Percentiles rank a stretch among this genome's conserved stretches.
phyloP scores from a whole-genome alignment of 2,797 vertebrate genomes.

The Siniperca scherzeri region DNA sequence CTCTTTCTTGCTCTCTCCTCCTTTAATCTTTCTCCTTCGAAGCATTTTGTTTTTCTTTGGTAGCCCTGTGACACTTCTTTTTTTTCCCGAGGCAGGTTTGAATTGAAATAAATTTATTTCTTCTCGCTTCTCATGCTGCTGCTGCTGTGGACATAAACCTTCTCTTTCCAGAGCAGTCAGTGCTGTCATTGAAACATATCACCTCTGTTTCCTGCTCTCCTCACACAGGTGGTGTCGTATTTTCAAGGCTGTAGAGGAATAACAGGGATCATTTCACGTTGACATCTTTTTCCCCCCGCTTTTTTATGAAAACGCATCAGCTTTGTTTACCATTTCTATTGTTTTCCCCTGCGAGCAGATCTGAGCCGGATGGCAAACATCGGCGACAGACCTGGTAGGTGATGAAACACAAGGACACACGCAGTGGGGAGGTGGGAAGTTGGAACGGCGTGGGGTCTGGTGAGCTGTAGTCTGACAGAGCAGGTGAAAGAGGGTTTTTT shows the following conservation, averaged over 20 bases:
- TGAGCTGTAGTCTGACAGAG: slow-evolving; percentile 30
- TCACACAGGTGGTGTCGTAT: slow-evolving; percentile 55
- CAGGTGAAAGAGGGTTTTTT: slow-evolving; percentile 29
- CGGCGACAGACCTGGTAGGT: slow-evolving; percentile 37
- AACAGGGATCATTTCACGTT: slow-evolving; percentile 60
- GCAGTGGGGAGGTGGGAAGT: slow-evolving; percentile 16
- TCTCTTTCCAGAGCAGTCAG: slow-evolving; percentile 61
- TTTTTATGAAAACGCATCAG: slow-evolving; percentile 47
- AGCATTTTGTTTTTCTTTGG: slow-evolving; percentile 77
- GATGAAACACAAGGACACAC: slow-evolving; percentile 74
- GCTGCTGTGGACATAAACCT: slow-evolving; percentile 68
- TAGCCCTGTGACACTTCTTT: slow-evolving; percentile 58
- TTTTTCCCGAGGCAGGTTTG: slow-evolving; percentile 47
- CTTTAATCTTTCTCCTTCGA: slow-evolving; percentile 66
- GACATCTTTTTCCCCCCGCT: slow-evolving; percentile 5
- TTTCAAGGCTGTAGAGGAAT: slow-evolving; percentile 58
- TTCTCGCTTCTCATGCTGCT: slow-evolving; percentile 42
- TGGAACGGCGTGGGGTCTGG: slow-evolving; percentile 34
- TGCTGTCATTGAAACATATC: slow-evolving; percentile 73
- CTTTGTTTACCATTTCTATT: slow-evolving; percentile 63
- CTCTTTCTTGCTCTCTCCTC: slow-evolving; percentile 52
- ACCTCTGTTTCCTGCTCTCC: slow-evolving; percentile 54
- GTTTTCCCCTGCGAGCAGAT: slow-evolving; percentile 48
- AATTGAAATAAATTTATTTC: slow-evolving; percentile 71
- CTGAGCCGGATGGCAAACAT: slow-evolving; percentile 58